Conservation (phyloP, 1,140 invertebrate species). For the Bombus impatiens region DNA sequence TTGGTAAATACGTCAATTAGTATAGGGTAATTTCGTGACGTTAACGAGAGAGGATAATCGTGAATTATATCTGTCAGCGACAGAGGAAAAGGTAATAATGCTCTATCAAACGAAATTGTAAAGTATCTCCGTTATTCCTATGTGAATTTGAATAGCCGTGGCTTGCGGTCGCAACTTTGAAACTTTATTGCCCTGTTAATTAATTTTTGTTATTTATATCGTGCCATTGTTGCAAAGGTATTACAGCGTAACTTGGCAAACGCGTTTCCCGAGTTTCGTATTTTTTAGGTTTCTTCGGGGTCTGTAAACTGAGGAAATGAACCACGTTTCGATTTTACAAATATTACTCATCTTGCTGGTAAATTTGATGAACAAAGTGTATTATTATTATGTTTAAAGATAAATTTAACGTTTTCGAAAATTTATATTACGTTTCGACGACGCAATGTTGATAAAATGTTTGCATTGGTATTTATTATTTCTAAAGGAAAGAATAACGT, state of each 20-base stretch:
- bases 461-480: no score
- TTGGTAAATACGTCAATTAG: slow-evolving; percentile 1
- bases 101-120: neutral
- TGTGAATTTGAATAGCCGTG: neutral
- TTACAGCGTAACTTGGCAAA: no score
- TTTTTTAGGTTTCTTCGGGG: neutral
- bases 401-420: no score
- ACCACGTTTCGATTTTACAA: no score
- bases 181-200: neutral
- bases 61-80: neutral
- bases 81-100: neutral
- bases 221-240: neutral
- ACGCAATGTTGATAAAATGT: no score
- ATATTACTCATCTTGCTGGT: no score
- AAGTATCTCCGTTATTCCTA: neutral
- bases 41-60: slow-evolving; percentile 1
- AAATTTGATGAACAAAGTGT: no score
- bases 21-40: neutral
- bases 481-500: no score
- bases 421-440: no score
- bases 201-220: neutral
- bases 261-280: no score
- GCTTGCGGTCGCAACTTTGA: neutral
- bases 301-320: no score
- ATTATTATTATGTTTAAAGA: no score